Conservation (phyloP, 2,797 vertebrate species). For the Kryptopterus vitreolus region DNA sequence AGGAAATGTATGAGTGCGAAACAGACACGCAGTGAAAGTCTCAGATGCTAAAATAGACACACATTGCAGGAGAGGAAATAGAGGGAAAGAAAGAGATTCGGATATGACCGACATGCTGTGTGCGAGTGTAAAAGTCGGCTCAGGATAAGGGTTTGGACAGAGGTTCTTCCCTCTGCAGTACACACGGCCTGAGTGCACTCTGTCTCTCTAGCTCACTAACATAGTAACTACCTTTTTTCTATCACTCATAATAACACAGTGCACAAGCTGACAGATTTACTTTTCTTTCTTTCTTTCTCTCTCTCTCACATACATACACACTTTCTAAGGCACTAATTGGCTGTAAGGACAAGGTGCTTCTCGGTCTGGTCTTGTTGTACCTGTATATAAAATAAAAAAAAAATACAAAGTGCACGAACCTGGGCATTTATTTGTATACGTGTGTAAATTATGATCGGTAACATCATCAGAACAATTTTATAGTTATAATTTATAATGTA, state of each 20-base stretch:
- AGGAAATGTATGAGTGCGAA: conserved; percentile 59
- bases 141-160: conserved; percentile 46
- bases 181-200: conserved; percentile 19
- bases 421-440: not conserved
- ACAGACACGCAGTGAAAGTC: conserved; percentile 16
- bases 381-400: not conserved
- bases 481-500: conserved; percentile 11
- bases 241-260: conserved; percentile 18
- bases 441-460: not conserved
- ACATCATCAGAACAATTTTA: not conserved
- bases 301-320: conserved; percentile 24
- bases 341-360: not conserved
- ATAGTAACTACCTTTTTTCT: conserved; percentile 20
- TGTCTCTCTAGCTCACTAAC: conserved; percentile 33
- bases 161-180: conserved; percentile 39
- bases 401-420: not conserved
- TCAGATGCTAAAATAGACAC: conserved; percentile 32
- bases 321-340: not conserved
- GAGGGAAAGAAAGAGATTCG: conserved; percentile 37
- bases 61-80: conserved; percentile 33
- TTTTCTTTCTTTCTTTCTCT: conserved; percentile 56
- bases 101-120: conserved; percentile 30
- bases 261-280: conserved; percentile 35
- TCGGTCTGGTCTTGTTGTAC: conserved; percentile 21
- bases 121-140: conserved; percentile 30